Conservation (phyloP, 37 sponge, comb jelly and placozoan genomes). For the Eunapius fragilis region DNA sequence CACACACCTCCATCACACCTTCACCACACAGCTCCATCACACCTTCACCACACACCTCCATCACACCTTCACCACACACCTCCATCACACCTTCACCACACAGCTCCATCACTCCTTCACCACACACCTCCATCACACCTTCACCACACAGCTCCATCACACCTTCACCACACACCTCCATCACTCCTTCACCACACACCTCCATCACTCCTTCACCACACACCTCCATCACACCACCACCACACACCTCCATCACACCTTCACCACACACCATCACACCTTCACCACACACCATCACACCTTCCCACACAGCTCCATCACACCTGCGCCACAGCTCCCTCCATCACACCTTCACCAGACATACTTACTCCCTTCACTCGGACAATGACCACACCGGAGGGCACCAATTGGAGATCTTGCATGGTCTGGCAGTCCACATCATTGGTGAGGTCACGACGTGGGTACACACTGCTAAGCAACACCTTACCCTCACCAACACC, state of each 20-base stretch:
- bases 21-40: not conserved
- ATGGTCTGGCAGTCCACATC: slow-evolving; percentile 42
- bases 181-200: no score
- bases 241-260: not conserved
- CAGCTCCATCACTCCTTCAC: not conserved
- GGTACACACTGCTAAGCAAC: slow-evolving; percentile 32
- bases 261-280: no score
- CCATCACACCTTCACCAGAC: no score
- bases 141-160: no score
- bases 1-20: not conserved
- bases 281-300: slow-evolving; percentile 41
- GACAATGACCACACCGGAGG: slow-evolving; percentile 60
- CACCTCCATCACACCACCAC: not conserved
- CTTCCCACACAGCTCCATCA: no score
- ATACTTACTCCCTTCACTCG: slow-evolving; percentile 37
- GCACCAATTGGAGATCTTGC: slow-evolving; percentile 42
- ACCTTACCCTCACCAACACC: not conserved
- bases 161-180: not conserved
- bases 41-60: no score
- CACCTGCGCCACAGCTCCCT: not conserved
- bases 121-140: not conserved
- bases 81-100: no score
- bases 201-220: slow-evolving; percentile 14
- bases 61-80: not conserved
- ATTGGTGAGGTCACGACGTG: slow-evolving; percentile 37